Evolutionary conservation across 2,797 vertebrate species (phyloP).

Genomic region (Pseudocheirus occidentalis): DNA sequence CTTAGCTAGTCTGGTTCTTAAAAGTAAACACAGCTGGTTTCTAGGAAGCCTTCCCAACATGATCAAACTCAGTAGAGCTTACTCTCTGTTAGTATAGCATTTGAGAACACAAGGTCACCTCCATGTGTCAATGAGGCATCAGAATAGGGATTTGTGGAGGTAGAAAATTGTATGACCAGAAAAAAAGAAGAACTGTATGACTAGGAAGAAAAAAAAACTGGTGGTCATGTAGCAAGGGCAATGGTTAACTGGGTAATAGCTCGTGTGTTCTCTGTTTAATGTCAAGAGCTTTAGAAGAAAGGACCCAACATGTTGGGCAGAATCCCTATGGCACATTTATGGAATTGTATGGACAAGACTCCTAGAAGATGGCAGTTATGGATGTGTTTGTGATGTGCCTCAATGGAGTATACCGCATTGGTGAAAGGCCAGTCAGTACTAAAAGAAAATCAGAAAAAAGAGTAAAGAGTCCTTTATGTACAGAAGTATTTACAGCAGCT

Average conservation of each 20-base stretch:
- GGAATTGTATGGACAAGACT: not conserved
- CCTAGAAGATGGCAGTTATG: not conserved
- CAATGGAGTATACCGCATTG: not conserved
- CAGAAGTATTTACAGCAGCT: not conserved
- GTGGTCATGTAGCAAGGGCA: not conserved
- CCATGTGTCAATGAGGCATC: not conserved
- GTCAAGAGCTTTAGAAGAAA: not conserved
- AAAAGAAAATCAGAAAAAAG: not conserved
- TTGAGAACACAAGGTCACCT: not conserved
- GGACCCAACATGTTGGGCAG: not conserved
- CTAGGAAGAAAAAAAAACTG: not conserved
- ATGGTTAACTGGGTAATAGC: not conserved
- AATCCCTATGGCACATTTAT: not conserved
- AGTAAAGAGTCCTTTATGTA: not conserved
- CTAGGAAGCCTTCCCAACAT: not conserved
- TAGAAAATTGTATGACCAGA: not conserved
- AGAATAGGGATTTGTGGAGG: not conserved
- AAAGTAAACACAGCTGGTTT: not conserved
- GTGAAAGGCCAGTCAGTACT: not conserved
- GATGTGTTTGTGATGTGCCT: not conserved
- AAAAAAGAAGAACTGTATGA: not conserved
- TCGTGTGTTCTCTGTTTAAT: not conserved
- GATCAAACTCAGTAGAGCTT: not conserved
- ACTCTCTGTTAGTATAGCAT: not conserved
- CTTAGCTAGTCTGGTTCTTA: not conserved